Conservation (phyloP, 2,888 invertebrate species). For the Drosophila infuscata region DNA sequence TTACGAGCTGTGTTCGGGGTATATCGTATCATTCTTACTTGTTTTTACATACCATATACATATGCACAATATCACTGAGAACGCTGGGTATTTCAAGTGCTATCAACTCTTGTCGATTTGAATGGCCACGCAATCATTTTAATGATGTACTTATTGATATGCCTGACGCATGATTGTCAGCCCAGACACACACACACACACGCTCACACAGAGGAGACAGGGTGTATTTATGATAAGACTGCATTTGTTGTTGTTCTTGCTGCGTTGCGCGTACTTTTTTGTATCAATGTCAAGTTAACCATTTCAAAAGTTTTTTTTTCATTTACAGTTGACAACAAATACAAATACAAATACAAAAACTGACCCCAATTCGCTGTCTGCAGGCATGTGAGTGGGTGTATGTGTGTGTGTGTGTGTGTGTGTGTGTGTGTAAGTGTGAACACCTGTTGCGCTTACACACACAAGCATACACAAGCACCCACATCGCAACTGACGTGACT, state of each 20-base stretch:
- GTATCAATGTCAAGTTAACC: constrained; percentile 74
- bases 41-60: not conserved
- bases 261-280: constrained; percentile 36
- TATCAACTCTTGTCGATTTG: not conserved
- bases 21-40: not conserved
- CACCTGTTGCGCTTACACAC: constrained; percentile 17
- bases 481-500: constrained; percentile 26
- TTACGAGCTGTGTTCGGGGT: too few relatives aligned
- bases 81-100: constrained; percentile 23
- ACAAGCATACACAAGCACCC: constrained; percentile 11
- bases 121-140: constrained; percentile 44
- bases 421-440: constrained; percentile 8
- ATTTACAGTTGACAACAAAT: constrained; percentile 47
- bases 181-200: constrained; percentile 4
- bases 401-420: constrained; percentile 9
- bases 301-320: constrained; percentile 54
- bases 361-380: constrained; percentile 60
- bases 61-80: not conserved
- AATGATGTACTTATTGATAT: constrained; percentile 67
- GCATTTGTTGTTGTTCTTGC: constrained; percentile 36
- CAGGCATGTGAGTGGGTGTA: constrained; percentile 6
- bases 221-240: constrained; percentile 61
- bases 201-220: not conserved
- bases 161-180: constrained; percentile 54
- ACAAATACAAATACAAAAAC: constrained; percentile 32